Base-by-base conservation (phyloP, 2,888 invertebrate genomes). In the Caradrina kadenii region DNA sequence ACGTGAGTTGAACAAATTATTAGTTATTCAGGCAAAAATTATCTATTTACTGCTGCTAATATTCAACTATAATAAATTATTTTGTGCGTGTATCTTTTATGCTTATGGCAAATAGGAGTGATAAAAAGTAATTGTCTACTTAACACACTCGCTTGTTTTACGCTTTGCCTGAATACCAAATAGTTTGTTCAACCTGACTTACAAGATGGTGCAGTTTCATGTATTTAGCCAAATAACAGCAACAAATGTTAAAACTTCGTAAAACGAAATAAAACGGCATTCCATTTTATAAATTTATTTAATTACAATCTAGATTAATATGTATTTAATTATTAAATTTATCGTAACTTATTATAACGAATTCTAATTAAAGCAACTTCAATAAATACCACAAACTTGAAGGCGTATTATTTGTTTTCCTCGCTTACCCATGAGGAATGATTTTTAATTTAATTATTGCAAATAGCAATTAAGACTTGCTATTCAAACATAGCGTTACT, bases 351-450 rank as follows among this genome's bases (percentile, higher is more conserved):
- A 79, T 61, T 65, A 62, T 73, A 76, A 84, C 69, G 85, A 79
- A 81, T 78, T 81, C 89, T 91, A 92, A 90, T 93, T 94, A 94
- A 94, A 94, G 93, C 93, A 89, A 76, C 86, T 90, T 90, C 79
- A 89, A 93, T 93, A 93, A 93, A 93, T 94, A 93, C 85, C 62
- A 80, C 67, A 68, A 73, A 75, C 45, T 42, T 71, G 62, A 76
- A 67, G 60, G 42, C 73, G 71, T 72, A 55, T 72, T 79, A 77
- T 52, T 62, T 66, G 59, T 69, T 76, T 74, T 65, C 52, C 39
- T 63, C 61, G 61, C 45, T 61, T 64, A 68, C n/a, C 45, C 66
- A 63, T 71, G 70, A 71, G 68, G 42, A 68, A 53, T 63, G 31
- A 22, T 45, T 56, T 26, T 54, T 64, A 17, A 52, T 48, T 21